Evolutionary conservation across 1,140 invertebrate species (phyloP), one percentile per base, ranked within the genome.

Genomic region (Eriocheir sinensis): DNA sequence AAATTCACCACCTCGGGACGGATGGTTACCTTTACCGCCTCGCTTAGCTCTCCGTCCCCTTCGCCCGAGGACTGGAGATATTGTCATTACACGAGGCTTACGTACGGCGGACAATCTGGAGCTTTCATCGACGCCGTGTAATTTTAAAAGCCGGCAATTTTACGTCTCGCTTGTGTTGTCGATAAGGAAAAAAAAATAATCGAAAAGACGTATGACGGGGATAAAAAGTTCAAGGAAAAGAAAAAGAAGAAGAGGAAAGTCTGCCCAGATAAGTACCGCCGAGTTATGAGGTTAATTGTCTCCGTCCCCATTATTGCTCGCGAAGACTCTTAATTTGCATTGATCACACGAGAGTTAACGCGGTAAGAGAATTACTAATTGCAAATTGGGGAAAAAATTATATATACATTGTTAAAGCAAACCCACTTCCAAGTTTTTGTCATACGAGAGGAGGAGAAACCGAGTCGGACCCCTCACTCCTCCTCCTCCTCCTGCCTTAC

Each of bases 171-270:
- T 21, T n/a, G n/a, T 72, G 60, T n/a, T 72, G n/a, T 72, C 60
- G 60, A 72, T 72, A 72, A 72, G n/a, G n/a, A 72, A 48, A 48
- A 48, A 48, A 72, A 72, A 72, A n/a, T 72, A n/a, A 72, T n/a
- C n/a, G n/a, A n/a, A n/a, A 4, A 72, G 60, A 72, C 21, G 60
- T n/a, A 72, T 72, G 60, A 72, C 60, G 21, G n/a, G 12, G n/a
- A n/a, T 6, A n/a, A n/a, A 72, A n/a, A n/a, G 21, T 2, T 2
- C 27, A n/a, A 72, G 9, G 9, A 21, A 12, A 12, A 9, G 48
- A 53, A 21, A 53, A 21, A 53, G 48, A 53, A 21, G 21, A 21
- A 53, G 48, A 53, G 48, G 21, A 21, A 53, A 72, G 27, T n/a
- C 60, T n/a, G 0, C 9, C 2, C 60, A 72, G 60, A 72, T 72